Percentiles rank a stretch among this genome's conserved stretches.
phyloP scores from a whole-genome alignment of 1,140 invertebrate species.

The Drosophila simulans region DNA sequence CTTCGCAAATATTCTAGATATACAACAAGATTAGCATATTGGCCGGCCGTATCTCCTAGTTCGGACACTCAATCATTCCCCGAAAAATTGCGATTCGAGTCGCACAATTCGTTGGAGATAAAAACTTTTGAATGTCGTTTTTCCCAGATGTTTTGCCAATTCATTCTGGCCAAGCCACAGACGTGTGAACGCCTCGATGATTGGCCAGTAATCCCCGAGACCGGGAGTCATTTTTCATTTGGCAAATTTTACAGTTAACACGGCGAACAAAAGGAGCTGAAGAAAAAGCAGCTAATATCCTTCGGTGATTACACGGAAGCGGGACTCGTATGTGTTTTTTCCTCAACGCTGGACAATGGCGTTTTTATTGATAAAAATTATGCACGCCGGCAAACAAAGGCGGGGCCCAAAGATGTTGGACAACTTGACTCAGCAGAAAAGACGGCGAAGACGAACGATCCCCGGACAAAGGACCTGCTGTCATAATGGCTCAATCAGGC shows the following conservation, averaged over 20 bases:
- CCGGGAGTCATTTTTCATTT: conserved; percentile 59
- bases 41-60: too few species aligned
- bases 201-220: conserved; percentile 11
- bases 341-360: conserved; percentile 33
- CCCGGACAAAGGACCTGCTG: conserved; percentile 37
- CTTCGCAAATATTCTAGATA: too few species aligned
- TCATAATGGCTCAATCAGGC: conserved; percentile 77
- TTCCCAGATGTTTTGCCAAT: conserved; percentile 43
- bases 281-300: conserved; percentile 24
- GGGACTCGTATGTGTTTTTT: conserved; percentile 34
- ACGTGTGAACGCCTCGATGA: conserved; percentile 54
- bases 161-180: conserved; percentile 33
- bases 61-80: background rate
- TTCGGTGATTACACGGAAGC: conserved; percentile 61
- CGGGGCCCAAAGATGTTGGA: conserved; percentile 51
- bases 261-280: conserved; percentile 15
- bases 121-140: conserved; percentile 23
- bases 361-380: conserved; percentile 79
- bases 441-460: conserved; percentile 10
- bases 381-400: conserved; percentile 66
- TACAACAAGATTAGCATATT: too few species aligned
- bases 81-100: conserved; percentile 14
- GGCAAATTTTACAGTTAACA: conserved; percentile 76
- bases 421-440: conserved; percentile 80
- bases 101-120: conserved; percentile 31